Evolutionary conservation across 2,797 vertebrate genomes (phyloP).

Genomic region (Leontocebus nigricollis): DNA sequence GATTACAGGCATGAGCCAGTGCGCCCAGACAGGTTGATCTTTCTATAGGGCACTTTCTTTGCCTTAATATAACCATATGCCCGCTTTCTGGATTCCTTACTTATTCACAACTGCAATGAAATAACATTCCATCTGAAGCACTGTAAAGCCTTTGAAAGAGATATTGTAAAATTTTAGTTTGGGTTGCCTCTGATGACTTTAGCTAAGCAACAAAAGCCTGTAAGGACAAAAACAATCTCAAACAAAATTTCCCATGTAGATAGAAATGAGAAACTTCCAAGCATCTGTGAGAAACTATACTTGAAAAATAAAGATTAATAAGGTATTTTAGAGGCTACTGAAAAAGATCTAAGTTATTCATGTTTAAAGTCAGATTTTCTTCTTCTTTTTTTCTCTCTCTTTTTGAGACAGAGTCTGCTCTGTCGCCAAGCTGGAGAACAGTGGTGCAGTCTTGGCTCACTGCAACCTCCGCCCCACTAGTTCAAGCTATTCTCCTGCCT

Average conservation of each 20-base stretch:
- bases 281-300: background rate
- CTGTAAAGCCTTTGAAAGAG: background rate
- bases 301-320: constrained; percentile 28
- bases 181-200: background rate
- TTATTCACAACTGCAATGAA: background rate
- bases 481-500: no score
- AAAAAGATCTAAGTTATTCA: background rate
- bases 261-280: background rate
- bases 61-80: background rate
- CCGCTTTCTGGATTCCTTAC: background rate
- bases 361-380: background rate
- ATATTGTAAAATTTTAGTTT: background rate
- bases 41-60: background rate
- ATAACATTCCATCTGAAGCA: background rate
- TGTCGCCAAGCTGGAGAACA: no score
- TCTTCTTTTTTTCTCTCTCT: no score
- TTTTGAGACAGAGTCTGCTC: no score
- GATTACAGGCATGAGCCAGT: background rate
- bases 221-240: background rate
- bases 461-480: no score
- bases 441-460: no score
- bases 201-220: background rate
- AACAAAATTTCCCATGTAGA: background rate
- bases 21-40: background rate
- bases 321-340: background rate